These are phyloP conservation scores for Podarcis raffonei DNA, from an alignment of 2,113 vertebrate genomes.

Conservation along the genomic window DNA sequence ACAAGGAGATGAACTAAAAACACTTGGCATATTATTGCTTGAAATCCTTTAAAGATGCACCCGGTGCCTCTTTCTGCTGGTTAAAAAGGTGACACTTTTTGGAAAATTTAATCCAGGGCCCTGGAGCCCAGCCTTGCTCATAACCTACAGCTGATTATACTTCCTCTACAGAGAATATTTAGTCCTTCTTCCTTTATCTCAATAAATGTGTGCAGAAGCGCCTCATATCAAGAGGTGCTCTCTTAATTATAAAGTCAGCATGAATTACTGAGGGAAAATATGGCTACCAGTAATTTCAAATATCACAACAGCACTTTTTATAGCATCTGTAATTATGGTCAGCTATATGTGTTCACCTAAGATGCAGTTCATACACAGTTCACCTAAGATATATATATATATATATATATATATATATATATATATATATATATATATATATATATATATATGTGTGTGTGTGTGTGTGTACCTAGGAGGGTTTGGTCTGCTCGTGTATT, in stretches of 20 bases:
- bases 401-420: no score
- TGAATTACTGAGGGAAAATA: background rate
- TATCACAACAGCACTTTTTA: background rate
- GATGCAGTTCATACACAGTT: background rate
- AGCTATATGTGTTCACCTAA: background rate
- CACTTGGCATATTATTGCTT: background rate
- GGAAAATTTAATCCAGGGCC: background rate
- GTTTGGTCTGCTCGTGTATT: background rate
- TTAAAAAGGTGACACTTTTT: background rate
- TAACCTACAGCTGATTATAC: background rate
- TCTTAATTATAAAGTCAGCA: background rate
- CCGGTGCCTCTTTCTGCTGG: background rate
- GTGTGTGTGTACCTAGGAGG: no score
- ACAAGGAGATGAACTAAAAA: background rate
- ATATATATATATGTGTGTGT: no score
- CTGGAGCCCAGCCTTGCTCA: background rate
- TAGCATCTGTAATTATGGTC: background rate
- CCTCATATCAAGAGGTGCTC: background rate
- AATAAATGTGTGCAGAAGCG: background rate
- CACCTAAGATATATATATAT: background rate
- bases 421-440: no score
- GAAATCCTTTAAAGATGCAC: background rate
- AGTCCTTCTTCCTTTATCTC: background rate
- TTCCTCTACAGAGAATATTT: background rate
- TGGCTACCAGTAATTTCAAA: background rate